phyloP scores from a whole-genome alignment of 2,113 vertebrate genomes.

The Gallinago media region DNA sequence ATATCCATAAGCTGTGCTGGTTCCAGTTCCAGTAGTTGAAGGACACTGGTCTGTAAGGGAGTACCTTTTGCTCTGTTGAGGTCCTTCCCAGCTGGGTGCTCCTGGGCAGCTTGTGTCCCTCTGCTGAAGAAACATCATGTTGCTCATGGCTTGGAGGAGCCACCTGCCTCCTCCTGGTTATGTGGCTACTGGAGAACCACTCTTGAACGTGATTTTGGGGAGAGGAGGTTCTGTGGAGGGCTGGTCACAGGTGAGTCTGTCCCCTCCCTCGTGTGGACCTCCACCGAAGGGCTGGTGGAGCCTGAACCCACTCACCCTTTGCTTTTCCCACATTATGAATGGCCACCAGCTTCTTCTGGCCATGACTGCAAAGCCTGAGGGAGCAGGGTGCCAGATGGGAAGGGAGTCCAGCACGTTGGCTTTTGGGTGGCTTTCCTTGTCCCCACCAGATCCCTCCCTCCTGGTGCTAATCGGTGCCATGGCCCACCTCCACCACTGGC shows the following conservation, averaged over 20 bases:
- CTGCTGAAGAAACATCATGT: background rate
- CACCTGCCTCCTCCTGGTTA: background rate
- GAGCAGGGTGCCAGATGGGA: fast-evolving
- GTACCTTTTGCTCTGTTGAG: background rate
- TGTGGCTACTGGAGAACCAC: background rate
- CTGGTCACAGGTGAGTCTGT: background rate
- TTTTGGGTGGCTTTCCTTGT: background rate
- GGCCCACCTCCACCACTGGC: fast-evolving
- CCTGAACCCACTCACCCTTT: background rate
- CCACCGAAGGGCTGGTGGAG: background rate
- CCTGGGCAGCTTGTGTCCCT: background rate
- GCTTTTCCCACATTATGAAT: fast-evolving
- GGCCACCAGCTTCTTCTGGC: background rate
- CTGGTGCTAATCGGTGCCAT: fast-evolving
- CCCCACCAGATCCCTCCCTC: background rate
- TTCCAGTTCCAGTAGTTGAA: background rate
- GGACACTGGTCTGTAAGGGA: background rate
- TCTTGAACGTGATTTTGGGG: background rate
- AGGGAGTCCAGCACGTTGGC: background rate
- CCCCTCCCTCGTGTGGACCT: background rate
- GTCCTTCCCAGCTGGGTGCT: background rate
- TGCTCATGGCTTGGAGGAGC: background rate
- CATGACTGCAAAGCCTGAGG: background rate
- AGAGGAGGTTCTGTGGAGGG: background rate
- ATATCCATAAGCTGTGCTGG: background rate